Evolutionary conservation across 2,113 vertebrate species (phyloP).

Genomic region (Pyxicephalus adspersus): DNA sequence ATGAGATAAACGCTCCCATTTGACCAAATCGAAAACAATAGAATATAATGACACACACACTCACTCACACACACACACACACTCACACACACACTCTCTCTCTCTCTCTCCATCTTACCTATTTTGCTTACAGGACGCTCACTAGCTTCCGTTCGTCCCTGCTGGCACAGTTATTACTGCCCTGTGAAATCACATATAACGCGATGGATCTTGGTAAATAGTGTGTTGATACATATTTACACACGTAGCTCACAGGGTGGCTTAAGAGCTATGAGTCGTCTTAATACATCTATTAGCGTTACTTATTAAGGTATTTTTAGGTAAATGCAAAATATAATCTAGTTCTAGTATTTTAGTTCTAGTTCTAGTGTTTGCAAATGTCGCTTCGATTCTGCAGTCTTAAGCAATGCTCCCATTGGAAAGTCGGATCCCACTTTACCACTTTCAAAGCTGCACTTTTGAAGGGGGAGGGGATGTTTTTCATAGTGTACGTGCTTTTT

Average conservation of each 20-base stretch:
- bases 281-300: neutral
- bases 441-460: constrained; percentile 51
- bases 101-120: constrained; percentile 13
- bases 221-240: constrained; percentile 19
- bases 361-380: constrained; percentile 25
- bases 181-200: constrained; percentile 15
- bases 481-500: constrained; percentile 13
- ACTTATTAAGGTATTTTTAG: neutral
- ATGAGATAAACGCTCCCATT: neutral
- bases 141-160: neutral
- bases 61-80: too few relatives aligned
- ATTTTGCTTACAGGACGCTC: neutral
- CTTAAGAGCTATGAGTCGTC: neutral
- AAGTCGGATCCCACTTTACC: constrained; percentile 43
- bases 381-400: constrained; percentile 32
- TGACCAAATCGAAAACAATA: neutral
- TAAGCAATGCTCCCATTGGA: constrained; percentile 41
- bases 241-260: neutral
- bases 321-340: constrained; percentile 25
- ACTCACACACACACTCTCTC: too few relatives aligned
- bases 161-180: neutral
- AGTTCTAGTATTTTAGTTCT: constrained; percentile 26
- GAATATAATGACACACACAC: too few relatives aligned
- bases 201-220: constrained; percentile 26
- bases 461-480: constrained; percentile 39